phyloP scores from a whole-genome alignment of 2,888 invertebrate genomes.

The Morinoia aosen region DNA sequence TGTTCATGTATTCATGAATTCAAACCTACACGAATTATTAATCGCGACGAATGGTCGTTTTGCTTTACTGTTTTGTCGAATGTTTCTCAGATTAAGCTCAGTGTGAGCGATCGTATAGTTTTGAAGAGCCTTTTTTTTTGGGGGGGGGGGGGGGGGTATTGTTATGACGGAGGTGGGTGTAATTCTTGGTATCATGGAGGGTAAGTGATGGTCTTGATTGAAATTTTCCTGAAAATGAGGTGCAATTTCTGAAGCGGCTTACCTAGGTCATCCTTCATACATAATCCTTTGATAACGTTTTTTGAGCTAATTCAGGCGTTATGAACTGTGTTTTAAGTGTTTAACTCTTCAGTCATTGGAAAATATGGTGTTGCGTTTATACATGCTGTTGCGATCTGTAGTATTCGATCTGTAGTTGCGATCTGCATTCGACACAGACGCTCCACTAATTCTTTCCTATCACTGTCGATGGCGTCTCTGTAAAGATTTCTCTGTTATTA shows the following conservation, averaged over 20 bases:
- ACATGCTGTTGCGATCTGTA: no score
- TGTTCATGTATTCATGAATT: neutral
- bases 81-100: no score
- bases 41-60: neutral
- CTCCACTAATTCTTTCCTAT: neutral
- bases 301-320: neutral
- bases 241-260: neutral
- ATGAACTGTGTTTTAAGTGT: neutral
- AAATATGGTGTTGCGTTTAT: no score
- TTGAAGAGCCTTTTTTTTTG: neutral
- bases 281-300: neutral
- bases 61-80: no score
- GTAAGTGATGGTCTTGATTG: neutral
- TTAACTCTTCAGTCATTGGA: neutral
- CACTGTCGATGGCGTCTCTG: neutral
- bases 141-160: neutral
- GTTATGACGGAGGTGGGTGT: neutral
- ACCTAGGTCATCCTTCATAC: neutral
- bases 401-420: no score
- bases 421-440: no score
- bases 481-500: neutral
- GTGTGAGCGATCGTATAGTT: no score
- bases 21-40: neutral
- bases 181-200: neutral
- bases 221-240: neutral